Evolutionary conservation across 2,113 vertebrate species (phyloP), one percentile per base, ranked within the genome.

Genomic region (Meleagris gallopavo): DNA sequence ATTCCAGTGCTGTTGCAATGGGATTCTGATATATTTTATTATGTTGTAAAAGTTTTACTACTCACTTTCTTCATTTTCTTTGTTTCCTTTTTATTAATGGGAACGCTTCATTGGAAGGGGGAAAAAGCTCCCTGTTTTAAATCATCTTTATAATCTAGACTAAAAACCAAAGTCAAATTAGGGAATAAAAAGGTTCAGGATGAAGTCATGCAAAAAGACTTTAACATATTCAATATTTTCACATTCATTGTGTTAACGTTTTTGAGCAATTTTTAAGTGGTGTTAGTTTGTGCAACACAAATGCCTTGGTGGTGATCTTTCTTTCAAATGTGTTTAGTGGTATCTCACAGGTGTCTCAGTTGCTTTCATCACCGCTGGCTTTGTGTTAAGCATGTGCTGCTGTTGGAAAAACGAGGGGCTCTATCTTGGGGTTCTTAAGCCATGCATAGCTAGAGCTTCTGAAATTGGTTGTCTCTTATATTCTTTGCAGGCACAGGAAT

Each of bases 1-100:
- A 91, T 96, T 95, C 75, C 85, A 94, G 41, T 96, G 83, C 81
- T 93, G 62, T 83, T 95, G 82, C 90, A 72, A 70, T 94, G 94
- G 94, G 90, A 85, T 97, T 97, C 86, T 91, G 88, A 78, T 91
- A 13, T 71, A 85, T 89, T 97, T 90, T 96, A 94, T 92, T 95
- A 57, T 89, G 88, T 86, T 93, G 94, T 96, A 95, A 96, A 97
- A 95, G 73, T 97, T 97, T 96, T 97, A 97, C 92, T 96, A 41
- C 71, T 94, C 80, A 84, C 95, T 95, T 96, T 91, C 87, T 94
- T 95, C 62, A 88, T 95, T 96, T 96, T 95, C 91, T 95, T 90
- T 92, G 90, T 96, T 95, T 94, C 91, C 85, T 96, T 95, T 97
- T 97, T 96, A 95, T 96, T 97, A 97, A 96, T 96, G 87, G 80